phyloP scores from a whole-genome alignment of 2,797 vertebrate genomes.

The Sciurus carolinensis region DNA sequence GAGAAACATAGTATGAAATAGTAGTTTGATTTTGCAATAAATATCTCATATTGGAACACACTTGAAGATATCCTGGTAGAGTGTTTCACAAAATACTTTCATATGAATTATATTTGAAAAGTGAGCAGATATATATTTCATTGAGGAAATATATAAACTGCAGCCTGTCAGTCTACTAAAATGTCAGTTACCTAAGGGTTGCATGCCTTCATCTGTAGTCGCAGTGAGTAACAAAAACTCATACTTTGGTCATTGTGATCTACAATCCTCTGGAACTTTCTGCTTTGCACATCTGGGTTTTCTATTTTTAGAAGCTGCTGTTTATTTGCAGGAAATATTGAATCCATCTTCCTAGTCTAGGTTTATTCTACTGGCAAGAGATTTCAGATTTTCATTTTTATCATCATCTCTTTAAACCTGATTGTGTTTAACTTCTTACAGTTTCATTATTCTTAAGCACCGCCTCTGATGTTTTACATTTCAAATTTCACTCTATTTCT shows the following conservation, averaged over 20 bases:
- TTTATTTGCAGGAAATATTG: constrained; percentile 81
- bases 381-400: constrained; percentile 84
- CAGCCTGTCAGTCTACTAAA: background rate
- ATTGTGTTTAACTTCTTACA: constrained; percentile 84
- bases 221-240: background rate
- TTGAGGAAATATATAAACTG: background rate
- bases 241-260: background rate
- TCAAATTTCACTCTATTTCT: constrained; percentile 73
- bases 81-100: background rate
- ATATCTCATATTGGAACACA: background rate
- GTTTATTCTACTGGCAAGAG: constrained; percentile 78
- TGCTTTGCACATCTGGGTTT: constrained; percentile 69
- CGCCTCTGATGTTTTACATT: constrained; percentile 62
- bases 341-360: constrained; percentile 76
- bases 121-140: background rate
- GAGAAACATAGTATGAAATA: background rate
- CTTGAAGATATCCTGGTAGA: background rate
- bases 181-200: background rate
- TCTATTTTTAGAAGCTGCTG: constrained; percentile 81
- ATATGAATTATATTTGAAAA: background rate
- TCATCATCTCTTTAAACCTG: constrained; percentile 83
- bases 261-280: constrained; percentile 62
- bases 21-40: background rate
- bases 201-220: background rate
- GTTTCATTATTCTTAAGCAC: constrained; percentile 82